Base-by-base conservation (phyloP, 2,797 vertebrate genomes). In the Neosalanx taihuensis region DNA sequence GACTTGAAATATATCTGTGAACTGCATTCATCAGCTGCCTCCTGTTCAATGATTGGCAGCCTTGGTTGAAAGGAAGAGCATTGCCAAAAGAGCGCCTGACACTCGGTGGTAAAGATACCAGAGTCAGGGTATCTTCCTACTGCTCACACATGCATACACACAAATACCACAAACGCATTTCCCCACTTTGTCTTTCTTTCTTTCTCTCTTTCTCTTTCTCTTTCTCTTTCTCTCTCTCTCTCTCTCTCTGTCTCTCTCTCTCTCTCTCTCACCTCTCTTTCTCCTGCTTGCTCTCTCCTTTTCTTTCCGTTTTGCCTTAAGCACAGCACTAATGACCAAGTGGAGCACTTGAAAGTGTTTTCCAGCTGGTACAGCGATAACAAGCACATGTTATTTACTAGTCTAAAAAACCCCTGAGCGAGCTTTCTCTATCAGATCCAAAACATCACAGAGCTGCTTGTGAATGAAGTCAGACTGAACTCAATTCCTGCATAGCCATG, bases 61-160 rank as follows among this genome's bases (percentile, higher is more conserved):
- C 57, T 20, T 10, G 57, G 20, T 9, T 23, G 57, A 56, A 20
- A 56, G 17, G n/a, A 6, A 20, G 37, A 41, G 37, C 6, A 41
- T 41, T 12, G 37, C 37, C 37, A 41, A 41, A 41, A 41, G 37
- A 41, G 1, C 10, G 6, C 15, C 51, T 53, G 51, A 53, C 51
- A 53, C 51, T n/a, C 18, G 17, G 49, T 3, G 18, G 49, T 15
- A 53, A n/a, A 6, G 18, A 17, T 53, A 17, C 17, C 15, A 53
- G 15, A 53, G 51, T 59, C 57, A 26, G 1, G 58, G 2, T 62
- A 29, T 62, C 13, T 62, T 15, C 2, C 60, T 31, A 5, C 29
- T 33, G 30, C 33, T 69, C 51, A 69, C 69, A 75, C 79, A 72
- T 41, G 7, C 46, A 78, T 61, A 58, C 53, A 56, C 67, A 37